Evolutionary conservation across 2,888 invertebrate genomes (phyloP).

Genomic region (Acronicta alni): DNA sequence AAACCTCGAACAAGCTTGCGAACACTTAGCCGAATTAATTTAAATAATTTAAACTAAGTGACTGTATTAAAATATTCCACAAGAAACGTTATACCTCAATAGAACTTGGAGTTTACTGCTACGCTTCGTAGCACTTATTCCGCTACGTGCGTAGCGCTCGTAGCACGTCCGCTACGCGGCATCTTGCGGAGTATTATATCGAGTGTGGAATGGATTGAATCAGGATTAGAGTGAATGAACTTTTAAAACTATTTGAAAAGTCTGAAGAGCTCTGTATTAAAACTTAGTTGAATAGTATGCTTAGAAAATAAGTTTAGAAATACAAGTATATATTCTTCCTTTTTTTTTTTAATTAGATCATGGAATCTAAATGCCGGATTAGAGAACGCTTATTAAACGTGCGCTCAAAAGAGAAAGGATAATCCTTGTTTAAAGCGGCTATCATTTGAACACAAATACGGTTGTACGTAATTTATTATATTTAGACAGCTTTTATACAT

Average conservation of each 20-base stretch:
- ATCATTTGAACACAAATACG: too few relatives aligned
- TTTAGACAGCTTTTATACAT: too few relatives aligned
- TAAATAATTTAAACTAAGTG: slow-evolving; percentile 52
- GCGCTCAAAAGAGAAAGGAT: too few relatives aligned
- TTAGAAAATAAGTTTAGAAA: neutral
- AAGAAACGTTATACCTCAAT: slow-evolving; percentile 14
- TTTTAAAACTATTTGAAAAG: slow-evolving; percentile 15
- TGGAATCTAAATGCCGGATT: too few relatives aligned
- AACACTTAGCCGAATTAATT: slow-evolving; percentile 49
- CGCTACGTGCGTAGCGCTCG: slow-evolving; percentile 67
- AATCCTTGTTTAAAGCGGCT: too few relatives aligned
- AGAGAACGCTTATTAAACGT: too few relatives aligned
- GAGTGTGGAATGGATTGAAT: slow-evolving; percentile 29
- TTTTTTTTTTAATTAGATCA: neutral
- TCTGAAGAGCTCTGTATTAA: slow-evolving; percentile 8
- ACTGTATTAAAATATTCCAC: slow-evolving; percentile 36
- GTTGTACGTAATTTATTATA: too few relatives aligned
- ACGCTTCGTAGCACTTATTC: slow-evolving; percentile 62
- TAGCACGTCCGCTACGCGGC: slow-evolving; percentile 51
- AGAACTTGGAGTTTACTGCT: slow-evolving; percentile 46
- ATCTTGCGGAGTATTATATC: slow-evolving; percentile 12
- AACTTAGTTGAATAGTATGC: slow-evolving; percentile 1
- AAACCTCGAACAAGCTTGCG: slow-evolving; percentile 42
- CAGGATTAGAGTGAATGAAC: slow-evolving; percentile 14
- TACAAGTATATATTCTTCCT: neutral